Conservation (phyloP, 2,888 invertebrate genomes). For the Cecidostiba fungosa region DNA sequence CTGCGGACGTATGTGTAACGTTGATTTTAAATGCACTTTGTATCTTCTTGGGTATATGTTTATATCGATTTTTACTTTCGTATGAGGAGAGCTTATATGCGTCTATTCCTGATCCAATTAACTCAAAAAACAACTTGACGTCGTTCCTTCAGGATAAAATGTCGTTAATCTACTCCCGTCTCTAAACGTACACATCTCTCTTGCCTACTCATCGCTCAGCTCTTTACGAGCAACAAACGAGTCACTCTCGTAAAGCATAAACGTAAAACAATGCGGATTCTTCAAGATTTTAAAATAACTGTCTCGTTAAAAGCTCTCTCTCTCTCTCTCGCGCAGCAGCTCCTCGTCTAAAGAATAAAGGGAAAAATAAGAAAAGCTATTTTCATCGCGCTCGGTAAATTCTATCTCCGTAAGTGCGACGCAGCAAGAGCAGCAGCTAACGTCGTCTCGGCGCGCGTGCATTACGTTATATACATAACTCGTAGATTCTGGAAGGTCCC, state of each 20-base stretch:
- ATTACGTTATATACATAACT: slow-evolving; percentile 66
- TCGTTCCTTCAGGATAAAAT: slow-evolving; percentile 25
- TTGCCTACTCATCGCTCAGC: not conserved
- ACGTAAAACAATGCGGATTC: slow-evolving; percentile 58
- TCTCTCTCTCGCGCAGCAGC: too few species aligned
- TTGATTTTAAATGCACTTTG: too few species aligned
- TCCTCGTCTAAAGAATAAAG: not conserved
- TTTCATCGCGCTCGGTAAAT: slow-evolving; percentile 59
- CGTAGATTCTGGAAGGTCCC: slow-evolving; percentile 55
- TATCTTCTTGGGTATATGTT: too few species aligned
- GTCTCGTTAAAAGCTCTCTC: slow-evolving; percentile 56
- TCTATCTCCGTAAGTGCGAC: slow-evolving; percentile 72
- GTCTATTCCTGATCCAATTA: not conserved
- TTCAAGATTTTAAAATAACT: slow-evolving; percentile 59
- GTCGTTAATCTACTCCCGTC: slow-evolving; percentile 34
- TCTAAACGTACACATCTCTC: slow-evolving; percentile 3
- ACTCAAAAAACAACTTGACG: not conserved
- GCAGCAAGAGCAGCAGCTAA: slow-evolving; percentile 33
- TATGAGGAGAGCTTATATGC: too few species aligned
- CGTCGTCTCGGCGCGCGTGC: slow-evolving; percentile 59
- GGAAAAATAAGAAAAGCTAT: slow-evolving; percentile 55
- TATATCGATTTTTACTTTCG: too few species aligned
- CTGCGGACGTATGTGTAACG: not conserved
- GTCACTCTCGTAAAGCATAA: slow-evolving; percentile 32
- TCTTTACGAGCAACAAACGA: slow-evolving; percentile 44